phyloP scores from a whole-genome alignment of 2,888 invertebrate species.

The Ochlodes sylvanus region DNA sequence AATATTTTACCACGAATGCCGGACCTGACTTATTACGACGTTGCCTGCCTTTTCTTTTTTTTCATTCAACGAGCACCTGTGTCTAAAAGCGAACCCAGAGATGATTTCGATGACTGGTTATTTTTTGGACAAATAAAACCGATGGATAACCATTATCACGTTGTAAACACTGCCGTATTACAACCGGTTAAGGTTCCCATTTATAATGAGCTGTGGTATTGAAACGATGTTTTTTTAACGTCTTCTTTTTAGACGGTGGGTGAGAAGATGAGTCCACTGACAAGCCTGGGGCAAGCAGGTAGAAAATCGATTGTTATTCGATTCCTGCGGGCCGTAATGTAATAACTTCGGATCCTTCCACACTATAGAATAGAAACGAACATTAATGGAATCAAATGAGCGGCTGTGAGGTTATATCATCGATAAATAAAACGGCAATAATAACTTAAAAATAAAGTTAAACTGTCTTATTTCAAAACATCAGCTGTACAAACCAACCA shows the following conservation, averaged over 20 bases:
- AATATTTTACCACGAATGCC: conserved; percentile 57
- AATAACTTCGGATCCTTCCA: conserved; percentile 39
- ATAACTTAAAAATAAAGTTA: too few species aligned
- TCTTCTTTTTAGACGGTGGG: conserved; percentile 58
- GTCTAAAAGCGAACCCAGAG: conserved; percentile 61
- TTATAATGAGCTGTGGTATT: conserved; percentile 24
- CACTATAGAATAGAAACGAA: conserved; percentile 28
- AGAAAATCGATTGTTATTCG: conserved; percentile 76
- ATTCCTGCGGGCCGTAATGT: conserved; percentile 47
- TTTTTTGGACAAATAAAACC: conserved; percentile 62
- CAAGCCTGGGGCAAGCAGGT: conserved; percentile 68
- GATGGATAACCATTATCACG: conserved; percentile 26
- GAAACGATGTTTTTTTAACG: conserved; percentile 54
- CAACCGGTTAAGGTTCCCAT: conserved; percentile 21
- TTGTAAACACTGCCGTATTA: conserved; percentile 14
- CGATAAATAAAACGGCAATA: not conserved
- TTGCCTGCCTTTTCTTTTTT: conserved; percentile 72
- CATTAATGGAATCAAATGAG: conserved; percentile 13
- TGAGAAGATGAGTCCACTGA: conserved; percentile 71
- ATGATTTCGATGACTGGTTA: conserved; percentile 76
- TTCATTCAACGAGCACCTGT: conserved; percentile 73
- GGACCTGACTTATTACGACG: conserved; percentile 64
- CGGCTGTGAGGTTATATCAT: not conserved
- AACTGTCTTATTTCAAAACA: too few species aligned
- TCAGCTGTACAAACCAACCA: too few species aligned